Conservation (phyloP, 1,140 invertebrate genomes). For the Tenebrio molitor region DNA sequence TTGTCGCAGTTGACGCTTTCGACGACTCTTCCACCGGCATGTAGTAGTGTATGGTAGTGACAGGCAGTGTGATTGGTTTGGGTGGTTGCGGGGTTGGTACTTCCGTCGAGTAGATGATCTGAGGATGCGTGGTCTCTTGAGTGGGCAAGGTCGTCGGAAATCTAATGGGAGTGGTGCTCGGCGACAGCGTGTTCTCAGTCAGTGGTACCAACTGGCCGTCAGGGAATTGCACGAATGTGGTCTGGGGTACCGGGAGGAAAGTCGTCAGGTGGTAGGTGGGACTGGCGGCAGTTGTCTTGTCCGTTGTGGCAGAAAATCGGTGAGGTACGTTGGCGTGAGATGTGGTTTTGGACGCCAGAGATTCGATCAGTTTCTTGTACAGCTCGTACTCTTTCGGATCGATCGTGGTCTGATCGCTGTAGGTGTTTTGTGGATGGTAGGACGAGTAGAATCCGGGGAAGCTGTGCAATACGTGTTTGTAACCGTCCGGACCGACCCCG, state of each 20-base stretch:
- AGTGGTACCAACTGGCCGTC: conserved; percentile 51
- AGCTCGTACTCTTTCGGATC: conserved; percentile 55
- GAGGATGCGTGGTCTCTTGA: background rate
- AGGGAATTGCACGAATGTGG: conserved; percentile 47
- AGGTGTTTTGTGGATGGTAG: conserved; percentile 10
- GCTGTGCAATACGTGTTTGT: conserved; percentile 58
- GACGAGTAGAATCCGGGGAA: conserved; percentile 45
- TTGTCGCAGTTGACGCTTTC: conserved; percentile 6
- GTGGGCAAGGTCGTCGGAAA: conserved; percentile 1
- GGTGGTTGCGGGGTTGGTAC: conserved; percentile 30
- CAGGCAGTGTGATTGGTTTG: conserved; percentile 33
- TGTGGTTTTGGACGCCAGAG: conserved; percentile 55
- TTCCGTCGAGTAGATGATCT: background rate
- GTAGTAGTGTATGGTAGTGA: conserved; percentile 46
- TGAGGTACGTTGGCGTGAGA: conserved; percentile 41
- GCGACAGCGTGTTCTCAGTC: conserved; percentile 41
- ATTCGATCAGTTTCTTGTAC: conserved; percentile 55
- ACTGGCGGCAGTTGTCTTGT: conserved; percentile 11
- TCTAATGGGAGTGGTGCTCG: background rate
- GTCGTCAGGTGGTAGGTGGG: too few relatives aligned
- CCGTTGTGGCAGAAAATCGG: conserved; percentile 27
- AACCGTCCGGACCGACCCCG: conserved; percentile 54
- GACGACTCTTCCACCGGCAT: conserved; percentile 38
- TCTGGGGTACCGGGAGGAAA: conserved; percentile 13
- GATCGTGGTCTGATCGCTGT: conserved; percentile 43